Conservation (phyloP, 2,888 invertebrate genomes). For the Orthosia gracilis region DNA sequence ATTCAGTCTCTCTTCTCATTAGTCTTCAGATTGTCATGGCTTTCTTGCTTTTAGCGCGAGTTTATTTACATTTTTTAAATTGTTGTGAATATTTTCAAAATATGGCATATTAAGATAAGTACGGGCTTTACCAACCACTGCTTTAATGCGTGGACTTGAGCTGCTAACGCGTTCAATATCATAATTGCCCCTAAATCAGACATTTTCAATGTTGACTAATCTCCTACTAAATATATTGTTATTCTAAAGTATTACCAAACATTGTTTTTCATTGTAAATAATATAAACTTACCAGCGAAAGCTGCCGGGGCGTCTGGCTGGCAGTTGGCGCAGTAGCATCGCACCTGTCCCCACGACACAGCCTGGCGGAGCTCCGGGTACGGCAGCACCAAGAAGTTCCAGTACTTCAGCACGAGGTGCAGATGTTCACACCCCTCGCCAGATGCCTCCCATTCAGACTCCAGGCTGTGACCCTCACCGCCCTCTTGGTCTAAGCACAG, state of each 20-base stretch:
- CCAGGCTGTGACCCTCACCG: constrained; percentile 75
- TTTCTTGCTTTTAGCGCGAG: no score
- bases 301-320: constrained; percentile 77
- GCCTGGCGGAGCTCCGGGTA: constrained; percentile 83
- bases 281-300: constrained; percentile 75
- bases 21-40: no score
- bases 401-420: constrained; percentile 84
- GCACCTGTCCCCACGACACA: constrained; percentile 83
- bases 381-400: constrained; percentile 81
- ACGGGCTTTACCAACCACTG: no score
- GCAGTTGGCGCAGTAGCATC: constrained; percentile 82
- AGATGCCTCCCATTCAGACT: constrained; percentile 81
- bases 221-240: no score
- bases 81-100: no score
- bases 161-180: not conserved
- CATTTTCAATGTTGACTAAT: not conserved
- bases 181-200: no score
- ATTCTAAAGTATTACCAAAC: not conserved
- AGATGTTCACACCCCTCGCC: constrained; percentile 84
- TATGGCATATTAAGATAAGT: no score
- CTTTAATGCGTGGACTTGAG: no score
- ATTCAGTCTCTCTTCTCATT: no score
- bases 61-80: no score
- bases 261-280: no score
- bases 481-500: constrained; percentile 78